Evolutionary conservation across 2,797 vertebrate genomes (phyloP).

Genomic region (Cottoperca gobio): DNA sequence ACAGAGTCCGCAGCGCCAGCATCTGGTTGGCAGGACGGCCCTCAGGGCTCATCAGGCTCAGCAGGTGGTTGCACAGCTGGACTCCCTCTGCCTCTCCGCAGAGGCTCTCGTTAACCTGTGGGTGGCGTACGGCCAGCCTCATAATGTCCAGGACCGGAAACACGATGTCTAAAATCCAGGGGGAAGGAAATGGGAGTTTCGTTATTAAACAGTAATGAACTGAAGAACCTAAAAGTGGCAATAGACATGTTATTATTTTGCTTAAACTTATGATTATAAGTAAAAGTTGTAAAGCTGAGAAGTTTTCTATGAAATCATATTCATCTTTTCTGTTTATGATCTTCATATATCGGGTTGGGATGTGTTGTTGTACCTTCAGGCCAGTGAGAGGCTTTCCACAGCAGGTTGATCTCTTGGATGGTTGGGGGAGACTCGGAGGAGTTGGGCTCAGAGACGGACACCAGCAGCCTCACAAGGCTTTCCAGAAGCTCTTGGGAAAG

Average conservation of each 20-base stretch:
- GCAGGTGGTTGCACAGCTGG: conserved; percentile 92
- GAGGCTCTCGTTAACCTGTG: conserved; percentile 92
- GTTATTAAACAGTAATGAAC: conserved; percentile 11
- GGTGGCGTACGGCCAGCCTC: conserved; percentile 94
- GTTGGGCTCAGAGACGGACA: conserved; percentile 81
- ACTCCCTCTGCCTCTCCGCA: conserved; percentile 92
- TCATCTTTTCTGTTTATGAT: background rate
- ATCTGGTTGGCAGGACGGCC: conserved; percentile 96
- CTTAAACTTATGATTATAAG: no score
- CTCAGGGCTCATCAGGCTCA: conserved; percentile 90
- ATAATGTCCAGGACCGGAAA: conserved; percentile 97
- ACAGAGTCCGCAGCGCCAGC: conserved; percentile 94
- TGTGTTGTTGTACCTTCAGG: conserved; percentile 90
- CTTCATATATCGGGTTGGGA: no score
- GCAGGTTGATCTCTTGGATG: conserved; percentile 88
- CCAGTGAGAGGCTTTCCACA: conserved; percentile 95
- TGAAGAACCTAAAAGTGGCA: background rate
- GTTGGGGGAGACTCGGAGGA: conserved; percentile 82
- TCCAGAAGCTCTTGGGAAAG: conserved; percentile 90
- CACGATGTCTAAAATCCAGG: conserved; percentile 89
- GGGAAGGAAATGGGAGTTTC: background rate
- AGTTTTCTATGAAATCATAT: background rate
- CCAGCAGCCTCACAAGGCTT: conserved; percentile 88
- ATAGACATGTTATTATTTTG: no score
- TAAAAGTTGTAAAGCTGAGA: no score